Conservation (phyloP, 2,888 invertebrate species). For the Meliscaeva auricollis region DNA sequence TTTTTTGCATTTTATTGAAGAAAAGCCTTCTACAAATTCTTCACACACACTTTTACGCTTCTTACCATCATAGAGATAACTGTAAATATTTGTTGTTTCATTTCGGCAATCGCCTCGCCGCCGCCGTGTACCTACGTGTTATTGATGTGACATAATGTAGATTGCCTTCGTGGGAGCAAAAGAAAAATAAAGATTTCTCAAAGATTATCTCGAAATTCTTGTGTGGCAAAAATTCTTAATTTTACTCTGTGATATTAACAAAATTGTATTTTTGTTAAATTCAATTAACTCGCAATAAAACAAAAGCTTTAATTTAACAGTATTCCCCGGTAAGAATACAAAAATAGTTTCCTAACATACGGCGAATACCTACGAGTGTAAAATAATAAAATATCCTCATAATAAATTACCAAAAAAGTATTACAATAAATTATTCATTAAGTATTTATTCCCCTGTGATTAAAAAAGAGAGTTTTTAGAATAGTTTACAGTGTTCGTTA, state of each 20-base stretch:
- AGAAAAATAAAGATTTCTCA: slow-evolving; percentile 19
- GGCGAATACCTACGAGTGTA: slow-evolving; percentile 2
- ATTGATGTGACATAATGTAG: slow-evolving; percentile 72
- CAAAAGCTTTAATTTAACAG: slow-evolving; percentile 45
- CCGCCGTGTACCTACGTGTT: slow-evolving; percentile 34
- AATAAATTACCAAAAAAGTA: slow-evolving; percentile 15
- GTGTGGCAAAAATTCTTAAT: slow-evolving; percentile 21
- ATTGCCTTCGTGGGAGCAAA: slow-evolving; percentile 31
- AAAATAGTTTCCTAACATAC: slow-evolving; percentile 58
- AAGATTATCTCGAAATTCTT: slow-evolving; percentile 25
- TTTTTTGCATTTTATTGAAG: not conserved
- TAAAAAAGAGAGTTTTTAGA: not conserved
- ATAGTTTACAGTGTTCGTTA: slow-evolving; percentile 9
- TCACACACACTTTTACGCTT: slow-evolving; percentile 35
- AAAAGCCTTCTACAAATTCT: slow-evolving; percentile 1
- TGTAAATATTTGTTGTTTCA: slow-evolving; percentile 66
- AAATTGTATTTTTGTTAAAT: slow-evolving; percentile 16
- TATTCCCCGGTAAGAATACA: slow-evolving; percentile 7
- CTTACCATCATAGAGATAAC: slow-evolving; percentile 46
- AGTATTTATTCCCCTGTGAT: slow-evolving; percentile 31
- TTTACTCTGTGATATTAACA: slow-evolving; percentile 69
- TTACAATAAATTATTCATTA: not conserved
- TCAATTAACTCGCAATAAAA: slow-evolving; percentile 33
- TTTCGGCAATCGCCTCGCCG: slow-evolving; percentile 63
- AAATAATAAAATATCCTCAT: not conserved